phyloP scores from a whole-genome alignment of 2,113 vertebrate species.

The Trichechus manatus region DNA sequence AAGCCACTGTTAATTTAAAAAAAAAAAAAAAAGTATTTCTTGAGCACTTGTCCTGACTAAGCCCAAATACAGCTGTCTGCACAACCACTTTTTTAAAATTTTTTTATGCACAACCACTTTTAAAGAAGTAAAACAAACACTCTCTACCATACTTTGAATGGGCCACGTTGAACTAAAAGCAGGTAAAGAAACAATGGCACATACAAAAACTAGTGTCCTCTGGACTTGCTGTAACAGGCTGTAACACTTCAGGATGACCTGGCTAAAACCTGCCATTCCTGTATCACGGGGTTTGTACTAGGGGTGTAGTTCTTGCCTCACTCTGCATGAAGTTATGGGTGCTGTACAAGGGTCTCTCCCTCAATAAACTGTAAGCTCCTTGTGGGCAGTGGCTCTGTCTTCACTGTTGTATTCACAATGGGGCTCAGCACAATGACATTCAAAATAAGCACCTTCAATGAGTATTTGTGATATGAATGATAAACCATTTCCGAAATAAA shows the following conservation, averaged over 20 bases:
- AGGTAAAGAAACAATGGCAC: neutral
- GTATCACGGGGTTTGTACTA: neutral
- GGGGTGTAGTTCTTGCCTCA: neutral
- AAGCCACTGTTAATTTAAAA: neutral
- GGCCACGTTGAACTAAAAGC: neutral
- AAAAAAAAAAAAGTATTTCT: neutral
- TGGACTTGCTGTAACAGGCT: accelerated
- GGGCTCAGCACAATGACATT: neutral
- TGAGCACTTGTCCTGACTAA: neutral
- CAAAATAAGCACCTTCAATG: neutral
- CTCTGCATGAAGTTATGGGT: too few relatives aligned
- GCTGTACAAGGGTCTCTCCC: neutral
- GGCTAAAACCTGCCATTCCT: neutral
- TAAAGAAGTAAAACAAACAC: neutral
- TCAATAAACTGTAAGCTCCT: neutral
- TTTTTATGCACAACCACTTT: neutral
- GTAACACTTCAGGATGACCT: neutral
- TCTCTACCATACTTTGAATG: neutral
- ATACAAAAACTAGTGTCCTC: too few relatives aligned
- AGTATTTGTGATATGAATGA: neutral
- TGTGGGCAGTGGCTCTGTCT: neutral
- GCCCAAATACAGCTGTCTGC: neutral
- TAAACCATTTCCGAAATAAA: neutral
- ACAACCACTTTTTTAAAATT: neutral
- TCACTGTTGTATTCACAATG: neutral